Conservation (phyloP, 2,113 vertebrate species). For the Nothocercus nigrocapillus region DNA sequence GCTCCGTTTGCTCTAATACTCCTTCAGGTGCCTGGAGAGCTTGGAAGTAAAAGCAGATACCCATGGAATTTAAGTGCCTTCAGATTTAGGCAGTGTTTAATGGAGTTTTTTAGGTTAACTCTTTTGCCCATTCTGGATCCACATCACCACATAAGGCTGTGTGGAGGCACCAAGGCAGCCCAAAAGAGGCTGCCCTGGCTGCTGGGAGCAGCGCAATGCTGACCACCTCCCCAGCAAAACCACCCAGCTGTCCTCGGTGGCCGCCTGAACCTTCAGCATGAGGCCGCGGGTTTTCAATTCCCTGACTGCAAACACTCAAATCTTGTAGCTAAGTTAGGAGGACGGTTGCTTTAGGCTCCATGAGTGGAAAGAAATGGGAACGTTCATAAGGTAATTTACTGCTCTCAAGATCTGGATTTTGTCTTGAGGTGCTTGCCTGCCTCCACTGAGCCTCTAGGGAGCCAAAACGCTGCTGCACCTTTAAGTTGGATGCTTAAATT, state of each 20-base stretch:
- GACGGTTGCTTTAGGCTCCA: neutral
- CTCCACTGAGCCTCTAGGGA: neutral
- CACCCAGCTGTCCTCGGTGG: neutral
- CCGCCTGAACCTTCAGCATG: neutral
- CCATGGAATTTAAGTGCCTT: fast-evolving
- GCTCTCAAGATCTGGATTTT: neutral
- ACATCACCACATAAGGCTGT: neutral
- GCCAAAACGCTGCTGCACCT: neutral
- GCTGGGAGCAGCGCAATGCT: neutral
- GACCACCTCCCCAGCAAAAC: neutral
- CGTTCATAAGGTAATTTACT: neutral
- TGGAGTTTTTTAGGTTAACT: neutral
- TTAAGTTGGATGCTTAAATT: neutral
- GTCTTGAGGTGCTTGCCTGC: neutral
- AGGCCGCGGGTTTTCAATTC: neutral
- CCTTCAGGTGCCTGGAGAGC: neutral
- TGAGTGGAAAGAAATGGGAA: neutral
- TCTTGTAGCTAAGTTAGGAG: neutral
- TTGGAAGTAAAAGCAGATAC: neutral
- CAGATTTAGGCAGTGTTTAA: neutral
- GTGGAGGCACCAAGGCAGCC: neutral
- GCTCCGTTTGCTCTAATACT: neutral
- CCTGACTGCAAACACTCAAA: neutral
- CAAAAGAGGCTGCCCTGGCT: neutral
- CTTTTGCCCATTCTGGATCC: neutral